Evolutionary conservation across 2,797 vertebrate species (phyloP).

Genomic region (Muscicapa striata): DNA sequence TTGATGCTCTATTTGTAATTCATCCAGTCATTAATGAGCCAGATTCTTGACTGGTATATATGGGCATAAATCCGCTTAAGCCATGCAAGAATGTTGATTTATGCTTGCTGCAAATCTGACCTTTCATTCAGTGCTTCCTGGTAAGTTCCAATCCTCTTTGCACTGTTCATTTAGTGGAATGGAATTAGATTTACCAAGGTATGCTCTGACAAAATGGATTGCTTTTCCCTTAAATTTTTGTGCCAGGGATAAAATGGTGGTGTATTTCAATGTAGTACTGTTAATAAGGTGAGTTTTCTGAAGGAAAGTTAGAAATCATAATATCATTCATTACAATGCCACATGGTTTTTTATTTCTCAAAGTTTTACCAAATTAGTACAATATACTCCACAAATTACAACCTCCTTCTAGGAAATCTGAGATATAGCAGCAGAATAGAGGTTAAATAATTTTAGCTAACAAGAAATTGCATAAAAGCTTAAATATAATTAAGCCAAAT

Average conservation of each 20-base stretch:
- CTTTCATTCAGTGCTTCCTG: constrained; percentile 19
- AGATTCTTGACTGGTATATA: constrained; percentile 19
- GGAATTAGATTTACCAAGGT: constrained; percentile 38
- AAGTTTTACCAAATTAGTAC: not conserved
- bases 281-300: not conserved
- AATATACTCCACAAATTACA: not conserved
- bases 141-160: constrained; percentile 52
- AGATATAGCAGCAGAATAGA: not conserved
- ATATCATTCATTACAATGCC: not conserved
- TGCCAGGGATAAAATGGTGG: not conserved
- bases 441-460: not conserved
- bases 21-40: constrained; percentile 12
- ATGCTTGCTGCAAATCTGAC: constrained; percentile 43
- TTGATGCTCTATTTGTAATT: not conserved
- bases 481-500: not conserved
- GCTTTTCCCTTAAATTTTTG: not conserved
- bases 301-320: not conserved
- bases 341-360: accelerated
- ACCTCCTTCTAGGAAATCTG: not conserved
- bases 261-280: not conserved
- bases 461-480: not conserved
- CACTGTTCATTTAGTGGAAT: constrained; percentile 39
- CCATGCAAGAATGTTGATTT: constrained; percentile 60
- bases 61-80: constrained; percentile 33
- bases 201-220: not conserved